Percentiles rank a stretch among this genome's conserved stretches.
phyloP scores from a whole-genome alignment of 1,140 invertebrate species.

The Lerema accius region DNA sequence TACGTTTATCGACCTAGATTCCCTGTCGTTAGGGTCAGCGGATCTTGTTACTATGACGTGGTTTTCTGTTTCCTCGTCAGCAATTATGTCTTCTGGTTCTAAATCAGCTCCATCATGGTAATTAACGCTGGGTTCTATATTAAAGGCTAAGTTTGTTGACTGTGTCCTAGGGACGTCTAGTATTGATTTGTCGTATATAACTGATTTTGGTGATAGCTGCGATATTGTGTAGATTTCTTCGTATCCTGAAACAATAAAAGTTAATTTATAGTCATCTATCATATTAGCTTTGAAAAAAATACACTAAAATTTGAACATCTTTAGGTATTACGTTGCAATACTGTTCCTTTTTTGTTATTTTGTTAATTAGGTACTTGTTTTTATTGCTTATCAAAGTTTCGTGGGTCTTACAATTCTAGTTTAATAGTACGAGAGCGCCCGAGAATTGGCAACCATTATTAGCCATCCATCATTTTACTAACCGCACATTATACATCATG shows the following conservation, averaged over 20 bases:
- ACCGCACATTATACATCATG: too few species aligned
- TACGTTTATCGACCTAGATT: conserved; percentile 69
- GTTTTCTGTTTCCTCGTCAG: conserved; percentile 50
- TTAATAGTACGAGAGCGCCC: too few species aligned
- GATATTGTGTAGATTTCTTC: conserved; percentile 83
- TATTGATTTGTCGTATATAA: conserved; percentile 45
- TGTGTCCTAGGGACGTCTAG: conserved; percentile 54
- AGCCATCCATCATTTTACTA: too few species aligned
- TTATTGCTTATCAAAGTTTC: too few species aligned
- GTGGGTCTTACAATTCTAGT: too few species aligned
- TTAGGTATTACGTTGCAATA: too few species aligned
- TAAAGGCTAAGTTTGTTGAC: conserved; percentile 67
- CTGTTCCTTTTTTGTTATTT: too few species aligned
- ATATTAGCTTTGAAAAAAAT: too few species aligned
- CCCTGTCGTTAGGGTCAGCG: conserved; percentile 62
- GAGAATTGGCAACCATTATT: too few species aligned
- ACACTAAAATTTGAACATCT: too few species aligned
- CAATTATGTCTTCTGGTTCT: conserved; percentile 55
- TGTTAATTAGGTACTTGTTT: too few species aligned
- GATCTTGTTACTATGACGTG: conserved; percentile 69
- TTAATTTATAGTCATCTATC: conserved; percentile 21
- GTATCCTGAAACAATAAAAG: conserved; percentile 72
- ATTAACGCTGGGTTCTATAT: conserved; percentile 72
- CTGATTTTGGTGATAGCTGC: conserved; percentile 83
- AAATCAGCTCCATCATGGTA: conserved; percentile 57